A percentile compares a stretch with the other conserved stretches of the same genome.
Conservation (phyloP, 2,797 vertebrate species). For the Hozukius guyotensis region DNA sequence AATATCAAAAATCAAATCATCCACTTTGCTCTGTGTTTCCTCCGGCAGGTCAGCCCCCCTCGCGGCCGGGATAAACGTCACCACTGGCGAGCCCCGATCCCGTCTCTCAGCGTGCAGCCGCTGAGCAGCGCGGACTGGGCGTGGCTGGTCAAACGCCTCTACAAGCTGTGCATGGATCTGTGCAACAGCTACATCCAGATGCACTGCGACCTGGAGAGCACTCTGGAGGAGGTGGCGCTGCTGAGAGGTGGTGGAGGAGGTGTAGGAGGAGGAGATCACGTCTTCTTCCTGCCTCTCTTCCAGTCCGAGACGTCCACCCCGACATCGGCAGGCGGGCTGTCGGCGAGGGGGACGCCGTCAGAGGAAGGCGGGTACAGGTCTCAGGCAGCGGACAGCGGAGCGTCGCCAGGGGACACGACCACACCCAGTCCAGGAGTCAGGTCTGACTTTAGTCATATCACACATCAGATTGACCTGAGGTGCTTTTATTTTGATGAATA, state of each 20-base stretch:
- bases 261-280: constrained; percentile 76
- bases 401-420: constrained; percentile 69
- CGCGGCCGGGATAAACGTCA: constrained; percentile 89
- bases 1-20: background rate
- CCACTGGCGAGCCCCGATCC: constrained; percentile 86
- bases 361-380: constrained; percentile 86
- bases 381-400: constrained; percentile 75
- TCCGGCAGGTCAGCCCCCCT: constrained; percentile 89
- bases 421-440: constrained; percentile 70
- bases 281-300: constrained; percentile 92
- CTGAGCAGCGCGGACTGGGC: constrained; percentile 92
- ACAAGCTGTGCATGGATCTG: constrained; percentile 95
- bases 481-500: background rate
- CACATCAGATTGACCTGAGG: no score
- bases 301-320: constrained; percentile 92
- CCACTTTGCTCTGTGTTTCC: background rate
- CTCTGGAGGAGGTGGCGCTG: constrained; percentile 84
- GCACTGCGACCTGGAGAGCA: constrained; percentile 93
- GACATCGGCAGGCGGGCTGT: constrained; percentile 86
- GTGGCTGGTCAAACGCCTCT: constrained; percentile 93
- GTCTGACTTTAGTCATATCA: constrained; percentile 22
- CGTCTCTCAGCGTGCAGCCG: constrained; percentile 90
- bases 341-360: constrained; percentile 88
- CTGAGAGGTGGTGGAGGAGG: constrained; percentile 79
- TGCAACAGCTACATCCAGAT: constrained; percentile 97